Evolutionary conservation across 2,113 vertebrate genomes (phyloP).

Genomic region (Rattus norvegicus): GRCr8 NC_086023.1:141013001-141013500

Average conservation of each 20-base stretch:
- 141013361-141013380: conserved; percentile 1
- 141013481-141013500: neutral
- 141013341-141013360: conserved; percentile 43
- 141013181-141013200: neutral
- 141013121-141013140: neutral
- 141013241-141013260: neutral
- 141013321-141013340: neutral
- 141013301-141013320: conserved; percentile 9
- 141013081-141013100: conserved; percentile 23
- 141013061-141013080: neutral
- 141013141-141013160: neutral
- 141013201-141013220: neutral
- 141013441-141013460: neutral
- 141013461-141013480: neutral
- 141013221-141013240: neutral
- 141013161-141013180: neutral
- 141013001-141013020: neutral
- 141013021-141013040: neutral
- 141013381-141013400: neutral
- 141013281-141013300: conserved; percentile 23
- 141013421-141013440: neutral
- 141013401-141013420: neutral
- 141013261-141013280: conserved; percentile 23
- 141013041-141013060: conserved; percentile 20
- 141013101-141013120: neutral